Evolutionary conservation across 2,797 vertebrate species (phyloP).

Genomic region (Sebastes oblongus): DNA sequence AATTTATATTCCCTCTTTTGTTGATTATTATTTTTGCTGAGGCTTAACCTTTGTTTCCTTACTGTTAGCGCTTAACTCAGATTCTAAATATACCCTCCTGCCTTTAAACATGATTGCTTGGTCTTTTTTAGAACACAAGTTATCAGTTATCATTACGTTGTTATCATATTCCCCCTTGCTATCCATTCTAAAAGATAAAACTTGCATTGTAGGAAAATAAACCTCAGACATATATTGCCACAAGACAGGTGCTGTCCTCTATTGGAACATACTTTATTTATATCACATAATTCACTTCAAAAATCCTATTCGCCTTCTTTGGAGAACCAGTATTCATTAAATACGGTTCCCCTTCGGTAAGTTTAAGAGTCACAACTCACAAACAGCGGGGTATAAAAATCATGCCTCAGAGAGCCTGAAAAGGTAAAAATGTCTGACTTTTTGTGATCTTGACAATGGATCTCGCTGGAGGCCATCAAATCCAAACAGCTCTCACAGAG

Average conservation of each 20-base stretch:
- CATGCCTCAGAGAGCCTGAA: constrained; percentile 46
- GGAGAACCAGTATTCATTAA: constrained; percentile 50
- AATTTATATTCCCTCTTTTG: constrained; percentile 11
- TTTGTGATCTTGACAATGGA: constrained; percentile 60
- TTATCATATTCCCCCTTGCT: neutral
- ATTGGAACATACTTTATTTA: constrained; percentile 25
- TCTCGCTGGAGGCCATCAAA: constrained; percentile 47
- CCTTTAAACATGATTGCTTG: neutral
- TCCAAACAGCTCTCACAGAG: constrained; percentile 51
- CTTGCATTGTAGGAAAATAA: neutral
- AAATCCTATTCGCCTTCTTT: constrained; percentile 26
- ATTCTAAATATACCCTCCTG: constrained; percentile 9
- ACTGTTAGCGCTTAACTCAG: constrained; percentile 20
- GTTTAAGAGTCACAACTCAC: constrained; percentile 52
- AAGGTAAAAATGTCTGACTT: constrained; percentile 51
- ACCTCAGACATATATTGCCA: neutral
- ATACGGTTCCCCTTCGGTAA: constrained; percentile 48
- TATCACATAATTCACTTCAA: constrained; percentile 39
- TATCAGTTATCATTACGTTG: neutral
- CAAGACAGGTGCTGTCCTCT: constrained; percentile 29
- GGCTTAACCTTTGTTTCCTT: constrained; percentile 35
- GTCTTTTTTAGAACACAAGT: neutral
- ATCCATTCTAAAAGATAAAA: constrained; percentile 11
- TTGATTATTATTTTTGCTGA: constrained; percentile 17
- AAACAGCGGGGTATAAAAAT: constrained; percentile 54